Conservation (phyloP, 2,888 invertebrate species). For the Macrosoma leucophasiata region DNA sequence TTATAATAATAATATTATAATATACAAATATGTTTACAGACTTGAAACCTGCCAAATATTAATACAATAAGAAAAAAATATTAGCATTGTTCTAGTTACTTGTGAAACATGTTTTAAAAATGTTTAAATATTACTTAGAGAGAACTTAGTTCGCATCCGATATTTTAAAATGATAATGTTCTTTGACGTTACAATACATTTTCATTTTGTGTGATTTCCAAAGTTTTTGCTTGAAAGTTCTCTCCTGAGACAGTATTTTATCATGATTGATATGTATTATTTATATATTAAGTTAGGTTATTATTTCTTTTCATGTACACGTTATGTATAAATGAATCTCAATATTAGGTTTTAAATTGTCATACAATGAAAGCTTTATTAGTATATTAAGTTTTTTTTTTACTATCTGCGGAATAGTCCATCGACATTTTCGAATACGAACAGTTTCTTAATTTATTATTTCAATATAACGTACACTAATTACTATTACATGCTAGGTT, state of each 20-base stretch:
- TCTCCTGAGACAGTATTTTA: too few species aligned
- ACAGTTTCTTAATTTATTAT: conserved; percentile 8
- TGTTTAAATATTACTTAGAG: too few species aligned
- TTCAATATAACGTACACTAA: conserved; percentile 3
- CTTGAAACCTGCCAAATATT: conserved; percentile 62
- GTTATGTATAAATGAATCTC: conserved; percentile 38
- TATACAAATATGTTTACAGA: conserved; percentile 29
- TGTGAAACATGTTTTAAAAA: too few species aligned
- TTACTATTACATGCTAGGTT: neutral
- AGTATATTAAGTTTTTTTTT: conserved; percentile 39
- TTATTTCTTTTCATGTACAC: conserved; percentile 29
- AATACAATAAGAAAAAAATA: conserved; percentile 42
- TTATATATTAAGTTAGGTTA: conserved; percentile 6
- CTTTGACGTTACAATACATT: neutral
- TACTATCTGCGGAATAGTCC: conserved; percentile 3
- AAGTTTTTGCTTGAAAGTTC: too few species aligned
- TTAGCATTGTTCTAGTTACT: too few species aligned
- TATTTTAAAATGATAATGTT: conserved; percentile 13
- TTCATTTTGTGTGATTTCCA: neutral
- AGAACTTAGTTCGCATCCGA: too few species aligned
- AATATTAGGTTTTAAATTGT: conserved; percentile 44
- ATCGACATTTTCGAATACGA: conserved; percentile 10
- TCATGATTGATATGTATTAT: too few species aligned
- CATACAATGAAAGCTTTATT: conserved; percentile 67
- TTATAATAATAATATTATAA: conserved; percentile 6